Percentiles rank a stretch among this genome's conserved stretches.
These are phyloP conservation scores for Cephus cinctus DNA, from an alignment of 1,140 invertebrate genomes.

Conservation along the genomic window DNA sequence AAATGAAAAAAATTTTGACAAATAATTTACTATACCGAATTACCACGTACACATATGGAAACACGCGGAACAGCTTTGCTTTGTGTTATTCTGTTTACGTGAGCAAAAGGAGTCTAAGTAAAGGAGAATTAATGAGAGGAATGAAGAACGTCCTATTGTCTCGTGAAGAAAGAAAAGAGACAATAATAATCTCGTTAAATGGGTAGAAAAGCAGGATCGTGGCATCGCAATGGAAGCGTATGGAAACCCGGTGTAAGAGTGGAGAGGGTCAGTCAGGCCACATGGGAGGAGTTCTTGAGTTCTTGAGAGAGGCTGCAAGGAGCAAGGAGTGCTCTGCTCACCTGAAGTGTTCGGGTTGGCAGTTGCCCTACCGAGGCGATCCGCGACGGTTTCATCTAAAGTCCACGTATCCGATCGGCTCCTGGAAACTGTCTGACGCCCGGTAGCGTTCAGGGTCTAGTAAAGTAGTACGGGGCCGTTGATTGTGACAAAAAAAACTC, in stretches of 20 bases:
- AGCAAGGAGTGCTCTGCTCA: slow-evolving; percentile 38
- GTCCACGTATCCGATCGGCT: slow-evolving; percentile 1
- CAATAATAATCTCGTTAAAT: too few relatives aligned
- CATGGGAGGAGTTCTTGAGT: slow-evolving; percentile 36
- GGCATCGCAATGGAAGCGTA: not conserved
- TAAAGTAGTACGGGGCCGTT: not conserved
- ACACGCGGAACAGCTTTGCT: too few relatives aligned
- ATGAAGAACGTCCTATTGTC: not conserved
- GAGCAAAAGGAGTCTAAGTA: not conserved
- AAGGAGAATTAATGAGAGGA: not conserved
- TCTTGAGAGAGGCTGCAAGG: slow-evolving; percentile 33
- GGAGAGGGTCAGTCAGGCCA: slow-evolving; percentile 17
- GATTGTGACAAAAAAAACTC: slow-evolving; percentile 1
- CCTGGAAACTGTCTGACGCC: not conserved
- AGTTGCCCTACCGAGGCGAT: slow-evolving; percentile 39
- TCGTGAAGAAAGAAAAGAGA: not conserved
- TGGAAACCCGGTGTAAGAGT: not conserved
- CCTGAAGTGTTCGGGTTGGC: slow-evolving; percentile 39
- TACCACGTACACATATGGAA: too few relatives aligned
- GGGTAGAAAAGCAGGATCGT: not conserved
- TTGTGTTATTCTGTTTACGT: not conserved
- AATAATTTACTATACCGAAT: too few relatives aligned
- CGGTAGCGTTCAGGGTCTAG: not conserved
- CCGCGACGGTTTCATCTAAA: slow-evolving; percentile 28
- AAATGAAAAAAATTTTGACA: too few relatives aligned